phyloP scores from a whole-genome alignment of 2,113 vertebrate genomes.

The Ploceus nigricollis region DNA sequence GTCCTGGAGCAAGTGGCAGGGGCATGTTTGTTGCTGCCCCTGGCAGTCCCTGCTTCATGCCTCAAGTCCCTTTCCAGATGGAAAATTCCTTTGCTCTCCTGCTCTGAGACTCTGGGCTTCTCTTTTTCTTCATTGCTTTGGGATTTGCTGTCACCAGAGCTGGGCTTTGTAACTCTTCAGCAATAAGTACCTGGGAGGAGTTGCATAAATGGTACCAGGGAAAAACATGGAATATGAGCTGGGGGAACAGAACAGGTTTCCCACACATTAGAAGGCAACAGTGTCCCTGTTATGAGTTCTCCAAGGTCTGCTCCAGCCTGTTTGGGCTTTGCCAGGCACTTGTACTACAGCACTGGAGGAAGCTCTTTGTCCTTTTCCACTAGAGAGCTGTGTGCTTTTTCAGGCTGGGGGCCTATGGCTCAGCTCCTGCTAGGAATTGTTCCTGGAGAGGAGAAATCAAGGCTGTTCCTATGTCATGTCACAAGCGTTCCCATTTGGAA shows the following conservation, averaged over 20 bases:
- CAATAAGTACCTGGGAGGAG: neutral
- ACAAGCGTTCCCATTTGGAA: neutral
- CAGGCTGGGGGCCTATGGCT: neutral
- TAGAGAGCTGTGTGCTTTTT: neutral
- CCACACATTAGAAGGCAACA: neutral
- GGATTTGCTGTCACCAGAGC: neutral
- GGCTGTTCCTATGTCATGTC: neutral
- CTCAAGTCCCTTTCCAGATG: conserved; percentile 3
- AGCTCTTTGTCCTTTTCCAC: neutral
- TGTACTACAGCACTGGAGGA: neutral
- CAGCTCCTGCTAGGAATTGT: neutral
- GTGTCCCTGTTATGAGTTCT: neutral
- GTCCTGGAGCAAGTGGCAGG: neutral
- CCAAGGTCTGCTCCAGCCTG: neutral
- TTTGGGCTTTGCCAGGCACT: neutral
- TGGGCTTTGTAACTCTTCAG: neutral
- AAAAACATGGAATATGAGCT: neutral
- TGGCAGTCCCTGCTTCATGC: neutral
- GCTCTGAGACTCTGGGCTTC: neutral
- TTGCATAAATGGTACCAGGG: neutral
- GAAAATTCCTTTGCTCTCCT: conserved; percentile 31
- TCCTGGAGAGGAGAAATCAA: neutral
- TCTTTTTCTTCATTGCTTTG: conserved; percentile 9
- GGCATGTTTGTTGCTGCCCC: neutral
- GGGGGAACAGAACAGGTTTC: neutral